Base-by-base conservation (phyloP, 2,113 vertebrate species). In the Psettodes erumei region DNA sequence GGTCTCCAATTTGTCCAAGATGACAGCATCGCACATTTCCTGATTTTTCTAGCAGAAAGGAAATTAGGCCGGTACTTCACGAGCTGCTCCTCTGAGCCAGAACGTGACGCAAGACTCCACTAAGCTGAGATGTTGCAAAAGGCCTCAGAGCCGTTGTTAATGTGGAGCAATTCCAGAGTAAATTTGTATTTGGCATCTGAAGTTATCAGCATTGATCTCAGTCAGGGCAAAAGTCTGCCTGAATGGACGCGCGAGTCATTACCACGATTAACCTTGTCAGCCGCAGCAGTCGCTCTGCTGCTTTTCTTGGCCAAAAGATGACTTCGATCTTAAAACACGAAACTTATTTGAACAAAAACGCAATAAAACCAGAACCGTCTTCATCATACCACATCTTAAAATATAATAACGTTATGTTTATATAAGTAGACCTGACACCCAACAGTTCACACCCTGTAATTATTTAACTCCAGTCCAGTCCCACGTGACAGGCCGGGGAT, bases 141-240 rank as follows among this genome's bases (percentile, higher is more conserved):
- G 55, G 48, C 50, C 48, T 62, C 40, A 40, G 42, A 66, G 47
- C 30, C 35, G 32, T 75, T 38, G 55, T 82, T 77, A 85, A 65
- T 66, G 38, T 71, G 64, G 69, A 51, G 75, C 5, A 43, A 77
- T 73, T 68, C 40, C 62, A 62, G 70, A 66, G 42, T 43, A 56
- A 23, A 73, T 82, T 71, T 83, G 21, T 77, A 68, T 89, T 76
- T 74, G 77, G n/a, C 59, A 69, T 85, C 77, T 77, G 28, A 64
- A 72, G 72, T 80, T 77, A 83, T 79, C 61, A 50, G 40, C 55
- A 88, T 71, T 53, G 75, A 70, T 55, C 45, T 27, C 13, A 30
- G 28, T 19, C 30, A 66, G 53, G 54, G 8, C 64, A 42, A 71
- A 74, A 62, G 40, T n/a, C 69, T 75, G 68, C 23, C 48, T 73